Evolutionary conservation across 2,113 vertebrate genomes (phyloP).

Genomic region (Empidonax alnorum): DNA sequence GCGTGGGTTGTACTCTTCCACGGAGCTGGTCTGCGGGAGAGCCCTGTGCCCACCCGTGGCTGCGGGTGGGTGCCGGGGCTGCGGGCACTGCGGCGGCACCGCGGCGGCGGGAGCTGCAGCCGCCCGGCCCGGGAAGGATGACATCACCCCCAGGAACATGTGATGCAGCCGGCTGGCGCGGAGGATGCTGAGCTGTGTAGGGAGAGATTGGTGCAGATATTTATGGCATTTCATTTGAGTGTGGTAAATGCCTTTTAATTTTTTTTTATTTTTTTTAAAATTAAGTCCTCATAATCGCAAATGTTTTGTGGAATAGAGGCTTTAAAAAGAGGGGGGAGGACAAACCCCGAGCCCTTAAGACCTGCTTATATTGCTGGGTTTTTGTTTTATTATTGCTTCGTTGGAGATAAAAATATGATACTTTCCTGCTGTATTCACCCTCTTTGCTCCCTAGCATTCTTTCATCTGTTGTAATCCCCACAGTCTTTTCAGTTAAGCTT

Average conservation of each 20-base stretch:
- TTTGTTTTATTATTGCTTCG: not conserved
- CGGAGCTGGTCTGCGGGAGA: not conserved
- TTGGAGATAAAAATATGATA: not conserved
- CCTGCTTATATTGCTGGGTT: not conserved
- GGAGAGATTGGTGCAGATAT: constrained; percentile 19
- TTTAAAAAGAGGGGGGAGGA: not conserved
- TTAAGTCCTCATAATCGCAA: not conserved
- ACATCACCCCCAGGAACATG: constrained; percentile 66
- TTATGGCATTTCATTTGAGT: constrained; percentile 1
- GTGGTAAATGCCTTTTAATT: not conserved
- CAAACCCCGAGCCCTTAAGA: not conserved
- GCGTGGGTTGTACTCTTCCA: not conserved
- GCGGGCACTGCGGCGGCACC: constrained; percentile 46
- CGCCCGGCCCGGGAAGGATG: constrained; percentile 45
- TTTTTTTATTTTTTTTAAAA: not conserved
- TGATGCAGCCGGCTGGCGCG: constrained; percentile 16
- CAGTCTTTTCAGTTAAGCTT: constrained; percentile 1
- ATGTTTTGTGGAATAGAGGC: not conserved
- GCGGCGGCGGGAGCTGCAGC: not conserved
- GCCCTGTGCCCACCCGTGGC: not conserved
- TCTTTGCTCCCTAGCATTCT: not conserved
- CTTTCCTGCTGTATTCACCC: not conserved
- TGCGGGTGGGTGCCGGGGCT: not conserved
- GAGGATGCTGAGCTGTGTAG: not conserved
- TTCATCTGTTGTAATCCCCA: constrained; percentile 4